A percentile compares a stretch with the other conserved stretches of the same genome.
Conservation (phyloP, 2,888 invertebrate genomes). For the Cistogaster globosa region DNA sequence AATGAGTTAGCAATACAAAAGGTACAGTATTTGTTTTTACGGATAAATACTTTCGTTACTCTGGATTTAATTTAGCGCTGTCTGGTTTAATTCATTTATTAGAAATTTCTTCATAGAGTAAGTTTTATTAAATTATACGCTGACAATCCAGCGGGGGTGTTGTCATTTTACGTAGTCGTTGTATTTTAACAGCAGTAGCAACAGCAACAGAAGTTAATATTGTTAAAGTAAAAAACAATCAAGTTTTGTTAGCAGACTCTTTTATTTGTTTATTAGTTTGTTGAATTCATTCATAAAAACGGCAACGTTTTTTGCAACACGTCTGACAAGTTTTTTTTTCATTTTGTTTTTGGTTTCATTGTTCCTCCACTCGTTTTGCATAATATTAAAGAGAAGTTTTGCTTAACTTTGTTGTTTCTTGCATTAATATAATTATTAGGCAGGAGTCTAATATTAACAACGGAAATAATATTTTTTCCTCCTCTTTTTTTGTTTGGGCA, state of each 20-base stretch:
- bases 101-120: conserved; percentile 50
- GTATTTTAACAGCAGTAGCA: conserved; percentile 16
- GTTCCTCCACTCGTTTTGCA: conserved; percentile 36
- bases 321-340: conserved; percentile 56
- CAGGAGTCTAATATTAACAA: conserved; percentile 56
- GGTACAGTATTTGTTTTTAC: too few species aligned
- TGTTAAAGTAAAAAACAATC: conserved; percentile 19
- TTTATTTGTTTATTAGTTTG: conserved; percentile 49
- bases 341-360: conserved; percentile 11
- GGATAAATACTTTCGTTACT: neutral
- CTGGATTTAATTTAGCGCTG: conserved; percentile 38
- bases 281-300: conserved; percentile 54
- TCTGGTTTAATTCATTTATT: conserved; percentile 43
- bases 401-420: neutral
- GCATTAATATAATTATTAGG: conserved; percentile 28
- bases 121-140: conserved; percentile 18
- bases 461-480: conserved; percentile 56
- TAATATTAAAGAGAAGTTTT: conserved; percentile 34
- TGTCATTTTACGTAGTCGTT: conserved; percentile 34
- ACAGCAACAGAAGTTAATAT: conserved; percentile 14
- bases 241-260: conserved; percentile 61
- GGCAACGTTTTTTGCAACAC: conserved; percentile 55
- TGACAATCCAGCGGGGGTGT: conserved; percentile 67
- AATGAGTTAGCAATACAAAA: neutral
- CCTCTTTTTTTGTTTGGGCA: neutral